phyloP scores from a whole-genome alignment of 2,888 invertebrate genomes.

The Lasius platythorax region DNA sequence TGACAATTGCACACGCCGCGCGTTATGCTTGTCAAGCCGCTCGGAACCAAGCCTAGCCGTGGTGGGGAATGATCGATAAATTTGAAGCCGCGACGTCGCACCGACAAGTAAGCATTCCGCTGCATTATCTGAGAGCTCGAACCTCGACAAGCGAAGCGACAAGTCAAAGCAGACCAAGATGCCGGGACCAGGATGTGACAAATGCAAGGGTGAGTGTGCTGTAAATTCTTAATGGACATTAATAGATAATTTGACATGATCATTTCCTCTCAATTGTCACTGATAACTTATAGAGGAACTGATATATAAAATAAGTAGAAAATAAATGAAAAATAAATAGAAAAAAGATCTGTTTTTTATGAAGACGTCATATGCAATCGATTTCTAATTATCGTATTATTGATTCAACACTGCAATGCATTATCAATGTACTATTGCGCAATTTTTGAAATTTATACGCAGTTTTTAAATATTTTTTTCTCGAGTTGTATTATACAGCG shows the following conservation, averaged over 20 bases:
- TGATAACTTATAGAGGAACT: background rate
- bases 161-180: constrained; percentile 72
- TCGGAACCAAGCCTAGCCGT: constrained; percentile 40
- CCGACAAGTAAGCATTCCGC: constrained; percentile 71
- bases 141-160: constrained; percentile 17
- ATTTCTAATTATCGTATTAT: constrained; percentile 9
- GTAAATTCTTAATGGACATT: constrained; percentile 8
- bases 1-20: constrained; percentile 76
- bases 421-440: background rate
- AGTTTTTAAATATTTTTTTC: background rate
- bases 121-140: constrained; percentile 61
- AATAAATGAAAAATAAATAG: background rate
- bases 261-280: constrained; percentile 38
- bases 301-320: background rate
- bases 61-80: constrained; percentile 84
- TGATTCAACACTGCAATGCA: background rate
- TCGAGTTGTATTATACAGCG: background rate
- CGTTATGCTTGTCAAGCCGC: constrained; percentile 53
- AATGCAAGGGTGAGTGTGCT: constrained; percentile 81
- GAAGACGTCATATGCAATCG: background rate
- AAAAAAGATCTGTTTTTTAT: background rate
- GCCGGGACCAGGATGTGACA: constrained; percentile 83
- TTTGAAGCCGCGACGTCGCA: constrained; percentile 72
- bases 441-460: background rate
- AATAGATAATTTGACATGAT: constrained; percentile 29